phyloP scores from a whole-genome alignment of 1,140 invertebrate species.

The Bombus vancouverensis region DNA sequence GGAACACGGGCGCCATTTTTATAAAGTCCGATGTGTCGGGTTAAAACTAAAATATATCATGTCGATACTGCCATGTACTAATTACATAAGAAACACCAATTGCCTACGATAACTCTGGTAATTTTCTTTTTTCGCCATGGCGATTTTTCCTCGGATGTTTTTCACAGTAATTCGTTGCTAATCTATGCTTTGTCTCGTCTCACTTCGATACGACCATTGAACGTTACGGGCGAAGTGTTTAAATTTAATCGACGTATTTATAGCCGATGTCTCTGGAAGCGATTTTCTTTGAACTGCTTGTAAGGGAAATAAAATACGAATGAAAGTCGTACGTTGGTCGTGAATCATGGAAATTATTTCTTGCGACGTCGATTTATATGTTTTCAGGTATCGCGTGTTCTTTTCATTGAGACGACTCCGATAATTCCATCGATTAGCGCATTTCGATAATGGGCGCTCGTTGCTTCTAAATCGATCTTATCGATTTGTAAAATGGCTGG shows the following conservation, averaged over 20 bases:
- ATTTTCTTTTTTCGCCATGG: conserved; percentile 54
- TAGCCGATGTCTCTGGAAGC: not conserved
- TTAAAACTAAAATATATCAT: conserved; percentile 70
- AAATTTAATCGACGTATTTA: not conserved
- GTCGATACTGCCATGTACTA: conserved; percentile 76
- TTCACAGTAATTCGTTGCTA: not conserved
- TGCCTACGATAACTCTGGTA: conserved; percentile 67
- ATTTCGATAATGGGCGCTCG: not conserved
- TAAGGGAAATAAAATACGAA: not conserved
- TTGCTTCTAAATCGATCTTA: conserved; percentile 33
- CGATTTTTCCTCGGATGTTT: not conserved
- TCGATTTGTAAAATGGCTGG: conserved; percentile 33
- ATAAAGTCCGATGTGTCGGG: conserved; percentile 27
- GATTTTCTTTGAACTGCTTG: not conserved
- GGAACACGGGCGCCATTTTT: not conserved
- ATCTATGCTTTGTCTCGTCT: not conserved
- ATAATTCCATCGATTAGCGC: conserved; percentile 10
- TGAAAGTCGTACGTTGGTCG: not conserved
- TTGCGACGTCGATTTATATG: not conserved
- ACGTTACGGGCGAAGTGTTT: conserved; percentile 24
- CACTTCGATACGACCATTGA: conserved; percentile 6
- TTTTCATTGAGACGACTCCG: not conserved
- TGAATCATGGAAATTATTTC: not conserved
- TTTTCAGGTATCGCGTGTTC: not conserved
- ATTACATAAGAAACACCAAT: conserved; percentile 68